Base-by-base conservation (phyloP, 2,888 invertebrate genomes). In the Trichacis sp. region DNA sequence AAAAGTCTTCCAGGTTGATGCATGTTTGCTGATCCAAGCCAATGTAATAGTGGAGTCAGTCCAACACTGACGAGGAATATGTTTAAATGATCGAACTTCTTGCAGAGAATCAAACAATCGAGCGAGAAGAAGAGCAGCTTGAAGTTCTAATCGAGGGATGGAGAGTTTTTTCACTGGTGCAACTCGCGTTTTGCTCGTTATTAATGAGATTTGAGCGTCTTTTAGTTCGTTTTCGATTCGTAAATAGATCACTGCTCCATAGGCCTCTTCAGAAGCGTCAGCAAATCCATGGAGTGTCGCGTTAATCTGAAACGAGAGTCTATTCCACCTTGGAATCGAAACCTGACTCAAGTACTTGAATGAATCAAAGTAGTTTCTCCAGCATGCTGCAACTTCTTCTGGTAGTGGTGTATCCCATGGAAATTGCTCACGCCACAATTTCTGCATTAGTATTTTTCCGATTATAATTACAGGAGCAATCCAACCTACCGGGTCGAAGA, bases 371-470 rank as follows among this genome's bases (percentile, higher is more conserved):
- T 52, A 50, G 9, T 19, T 5, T 1, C 5, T 20, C 61, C 61
- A 64, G 1, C 33, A 12, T 0, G 9, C 36, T 12, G 51, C 24
- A 8, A 64, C 14, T 2, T 53, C 4, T 2, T 30, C 3, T 1
- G 57, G 56, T 1, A 68, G 45, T 0, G 49, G 42, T 0, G 63
- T 47, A 42, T 60, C 67, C 64, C 57, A 62, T 65, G n/a, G 59
- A 24, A 1, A 33, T 15, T n/a, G n/a, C n/a, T n/a, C n/a, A n/a
- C n/a, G n/a, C n/a, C n/a, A n/a, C n/a, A n/a, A n/a, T n/a, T n/a
- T n/a, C 42, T 65, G 69, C 38, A 65, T 46, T 11, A 65, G 33
- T 1, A 56, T 49, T 15, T 56, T 56, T 1, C 48, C 56, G 1
- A 0, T 19, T 4, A 43, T 33, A 1, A 38, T 40, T 4, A 49